Evolutionary conservation across 2,888 invertebrate genomes (phyloP).

Genomic region (Minunthozetes semirufus): DNA sequence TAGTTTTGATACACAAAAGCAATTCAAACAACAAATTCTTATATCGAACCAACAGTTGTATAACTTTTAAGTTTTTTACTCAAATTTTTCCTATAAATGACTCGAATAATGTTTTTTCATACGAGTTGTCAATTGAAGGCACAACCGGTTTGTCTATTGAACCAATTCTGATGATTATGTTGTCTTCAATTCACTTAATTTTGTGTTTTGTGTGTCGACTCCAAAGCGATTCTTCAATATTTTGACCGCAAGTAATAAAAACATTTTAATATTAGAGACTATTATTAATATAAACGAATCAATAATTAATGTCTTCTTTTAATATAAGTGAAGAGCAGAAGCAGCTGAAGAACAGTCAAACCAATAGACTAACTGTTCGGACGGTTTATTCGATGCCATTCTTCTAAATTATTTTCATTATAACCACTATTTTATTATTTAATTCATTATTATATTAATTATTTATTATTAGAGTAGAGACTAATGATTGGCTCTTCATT

Average conservation of each 20-base stretch:
- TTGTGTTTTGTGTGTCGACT: background rate
- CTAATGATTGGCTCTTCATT: slow-evolving; percentile 2
- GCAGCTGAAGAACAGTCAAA: background rate
- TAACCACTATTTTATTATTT: background rate
- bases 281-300: slow-evolving; percentile 17
- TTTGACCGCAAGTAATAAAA: background rate
- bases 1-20: background rate
- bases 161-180: slow-evolving; percentile 5
- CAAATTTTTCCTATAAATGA: slow-evolving; percentile 7
- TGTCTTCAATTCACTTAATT: background rate
- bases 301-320: slow-evolving; percentile 21
- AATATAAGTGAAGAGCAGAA: slow-evolving; percentile 10
- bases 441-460: background rate
- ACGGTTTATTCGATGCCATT: slow-evolving; percentile 27
- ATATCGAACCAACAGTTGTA: slow-evolving; percentile 10
- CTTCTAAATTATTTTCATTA: background rate
- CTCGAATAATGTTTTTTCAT: slow-evolving; percentile 14
- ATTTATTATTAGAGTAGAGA: background rate
- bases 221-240: background rate
- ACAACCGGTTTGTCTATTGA: slow-evolving; percentile 5
- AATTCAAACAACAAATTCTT: background rate
- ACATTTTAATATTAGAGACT: slow-evolving; percentile 18
- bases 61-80: background rate
- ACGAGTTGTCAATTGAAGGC: slow-evolving; percentile 13
- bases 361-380: background rate